phyloP scores from a whole-genome alignment of 2,113 vertebrate genomes.

The Gasterosteus nipponicus region DNA sequence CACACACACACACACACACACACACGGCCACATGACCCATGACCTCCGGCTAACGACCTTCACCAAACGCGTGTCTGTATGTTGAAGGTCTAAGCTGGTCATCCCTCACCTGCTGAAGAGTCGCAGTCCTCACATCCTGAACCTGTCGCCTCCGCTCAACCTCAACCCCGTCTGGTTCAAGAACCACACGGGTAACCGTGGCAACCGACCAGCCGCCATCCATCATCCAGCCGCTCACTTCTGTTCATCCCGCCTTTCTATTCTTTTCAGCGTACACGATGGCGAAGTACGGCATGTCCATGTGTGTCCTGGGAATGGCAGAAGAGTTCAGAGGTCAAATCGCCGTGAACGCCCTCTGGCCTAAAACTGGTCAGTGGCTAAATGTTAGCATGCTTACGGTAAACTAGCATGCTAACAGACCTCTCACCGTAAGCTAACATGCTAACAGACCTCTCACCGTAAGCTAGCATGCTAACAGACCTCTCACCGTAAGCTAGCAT shows the following conservation, averaged over 20 bases:
- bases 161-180: conserved; percentile 97
- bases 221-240: not conserved
- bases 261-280: conserved; percentile 90
- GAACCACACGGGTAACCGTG: conserved; percentile 86
- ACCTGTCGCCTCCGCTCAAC: conserved; percentile 95
- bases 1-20: not conserved
- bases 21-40: not conserved
- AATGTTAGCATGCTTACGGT: not conserved
- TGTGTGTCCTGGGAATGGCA: conserved; percentile 98
- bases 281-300: conserved; percentile 98
- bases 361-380: conserved; percentile 87
- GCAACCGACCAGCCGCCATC: not conserved
- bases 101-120: conserved; percentile 93
- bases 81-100: conserved; percentile 91
- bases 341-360: conserved; percentile 96
- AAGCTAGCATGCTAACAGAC: not conserved
- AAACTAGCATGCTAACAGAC: not conserved
- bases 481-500: not conserved
- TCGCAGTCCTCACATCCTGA: conserved; percentile 92
- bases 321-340: conserved; percentile 96
- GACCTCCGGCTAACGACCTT: not conserved
- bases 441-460: not conserved
- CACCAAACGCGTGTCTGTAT: not conserved
- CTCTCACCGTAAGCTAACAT: not conserved
- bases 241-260: not conserved